Conservation (phyloP, 92 coral and sea anemone species). For the Porites divaricata region DNA sequence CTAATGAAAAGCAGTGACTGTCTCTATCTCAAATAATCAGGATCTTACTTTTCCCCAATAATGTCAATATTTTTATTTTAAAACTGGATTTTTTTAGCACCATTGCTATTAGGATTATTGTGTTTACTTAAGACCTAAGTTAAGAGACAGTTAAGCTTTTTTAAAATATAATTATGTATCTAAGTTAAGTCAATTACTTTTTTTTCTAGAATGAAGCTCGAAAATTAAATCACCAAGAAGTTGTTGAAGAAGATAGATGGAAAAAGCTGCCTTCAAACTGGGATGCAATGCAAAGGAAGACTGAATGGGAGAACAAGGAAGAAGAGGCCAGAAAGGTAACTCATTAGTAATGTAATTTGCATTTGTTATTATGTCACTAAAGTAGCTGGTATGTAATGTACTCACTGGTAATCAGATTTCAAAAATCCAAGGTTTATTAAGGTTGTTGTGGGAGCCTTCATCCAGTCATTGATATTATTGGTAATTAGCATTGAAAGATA, state of each 20-base stretch:
- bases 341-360: too few species aligned
- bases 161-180: neutral
- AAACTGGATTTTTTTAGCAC: too few species aligned
- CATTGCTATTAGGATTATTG: too few species aligned
- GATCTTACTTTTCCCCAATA: neutral
- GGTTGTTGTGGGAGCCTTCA: too few species aligned
- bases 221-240: slow-evolving; percentile 96
- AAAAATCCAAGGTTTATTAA: too few species aligned
- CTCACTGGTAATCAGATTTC: too few species aligned
- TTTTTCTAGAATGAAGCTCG: slow-evolving; percentile 92
- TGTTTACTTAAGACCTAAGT: too few species aligned
- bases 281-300: slow-evolving; percentile 91
- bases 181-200: neutral
- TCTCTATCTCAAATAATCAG: too few species aligned
- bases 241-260: slow-evolving; percentile 89
- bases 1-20: too few species aligned
- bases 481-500: neutral
- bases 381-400: too few species aligned
- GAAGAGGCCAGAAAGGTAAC: slow-evolving; percentile 89
- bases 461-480: too few species aligned
- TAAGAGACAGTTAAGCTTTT: too few species aligned
- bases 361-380: neutral
- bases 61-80: neutral
- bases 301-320: slow-evolving; percentile 96
- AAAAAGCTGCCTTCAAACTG: slow-evolving; percentile 95